phyloP scores from a whole-genome alignment of 2,113 vertebrate species.

The Cyrtonyx montezumae region DNA sequence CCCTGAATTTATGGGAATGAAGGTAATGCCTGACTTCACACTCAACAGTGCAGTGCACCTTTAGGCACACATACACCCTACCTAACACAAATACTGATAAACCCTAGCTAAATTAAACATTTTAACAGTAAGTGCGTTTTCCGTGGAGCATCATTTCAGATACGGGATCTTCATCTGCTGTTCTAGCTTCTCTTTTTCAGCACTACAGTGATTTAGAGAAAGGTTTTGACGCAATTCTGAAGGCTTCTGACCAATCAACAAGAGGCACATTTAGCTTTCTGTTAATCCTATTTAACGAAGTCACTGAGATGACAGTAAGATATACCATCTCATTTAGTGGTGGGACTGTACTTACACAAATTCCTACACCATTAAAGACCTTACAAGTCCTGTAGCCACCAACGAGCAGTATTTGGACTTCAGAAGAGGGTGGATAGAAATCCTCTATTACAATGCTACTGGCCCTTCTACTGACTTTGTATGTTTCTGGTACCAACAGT shows the following conservation, averaged over 20 bases:
- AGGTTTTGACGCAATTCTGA: background rate
- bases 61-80: background rate
- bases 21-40: background rate
- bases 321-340: background rate
- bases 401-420: background rate
- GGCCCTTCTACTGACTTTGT: background rate
- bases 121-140: background rate
- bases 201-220: background rate
- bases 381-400: background rate
- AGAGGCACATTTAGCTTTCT: background rate
- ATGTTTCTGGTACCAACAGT: background rate
- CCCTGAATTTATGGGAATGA: background rate
- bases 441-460: background rate
- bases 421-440: background rate
- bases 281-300: background rate
- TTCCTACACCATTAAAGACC: background rate
- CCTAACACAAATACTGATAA: background rate
- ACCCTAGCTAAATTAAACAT: background rate
- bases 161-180: background rate
- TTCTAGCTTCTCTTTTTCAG: background rate
- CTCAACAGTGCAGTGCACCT: background rate
- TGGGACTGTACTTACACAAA: background rate
- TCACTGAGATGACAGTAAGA: background rate
- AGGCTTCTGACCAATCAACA: background rate
- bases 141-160: background rate